phyloP scores from a whole-genome alignment of 2,888 invertebrate genomes.

The Morpho achilles region DNA sequence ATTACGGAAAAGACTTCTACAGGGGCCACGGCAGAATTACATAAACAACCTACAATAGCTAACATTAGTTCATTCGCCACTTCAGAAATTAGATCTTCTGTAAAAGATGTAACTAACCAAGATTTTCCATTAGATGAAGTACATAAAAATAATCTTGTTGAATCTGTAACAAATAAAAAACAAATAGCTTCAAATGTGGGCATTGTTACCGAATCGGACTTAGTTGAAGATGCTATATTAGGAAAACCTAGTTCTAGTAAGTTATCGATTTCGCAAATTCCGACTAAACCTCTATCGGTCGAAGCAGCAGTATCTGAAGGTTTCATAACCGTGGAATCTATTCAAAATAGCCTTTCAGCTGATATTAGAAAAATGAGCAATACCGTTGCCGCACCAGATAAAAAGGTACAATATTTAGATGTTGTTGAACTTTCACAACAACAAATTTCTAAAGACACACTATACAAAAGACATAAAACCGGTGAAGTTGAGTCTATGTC shows the following conservation, averaged over 20 bases:
- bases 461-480: slow-evolving; percentile 83
- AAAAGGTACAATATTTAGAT: slow-evolving; percentile 50
- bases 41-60: slow-evolving; percentile 37
- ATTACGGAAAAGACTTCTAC: slow-evolving; percentile 45
- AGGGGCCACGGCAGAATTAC: slow-evolving; percentile 27
- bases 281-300: slow-evolving; percentile 76
- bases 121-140: slow-evolving; percentile 83
- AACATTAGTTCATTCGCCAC: slow-evolving; percentile 2
- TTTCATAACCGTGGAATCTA: slow-evolving; percentile 74
- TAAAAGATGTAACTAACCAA: slow-evolving; percentile 83
- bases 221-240: slow-evolving; percentile 4
- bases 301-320: slow-evolving; percentile 80
- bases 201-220: neutral
- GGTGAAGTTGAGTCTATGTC: slow-evolving; percentile 56
- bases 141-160: slow-evolving; percentile 78
- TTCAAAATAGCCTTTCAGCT: slow-evolving; percentile 62
- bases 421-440: slow-evolving; percentile 79
- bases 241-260: slow-evolving; percentile 35
- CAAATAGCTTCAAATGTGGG: slow-evolving; percentile 1
- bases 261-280: slow-evolving; percentile 45
- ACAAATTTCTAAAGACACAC: slow-evolving; percentile 81
- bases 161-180: slow-evolving; percentile 35
- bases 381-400: slow-evolving; percentile 33
- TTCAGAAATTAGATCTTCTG: slow-evolving; percentile 6
- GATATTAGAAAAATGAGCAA: slow-evolving; percentile 49